Base-by-base conservation (phyloP, 2,797 vertebrate species). In the Lutjanus campechanus region DNA sequence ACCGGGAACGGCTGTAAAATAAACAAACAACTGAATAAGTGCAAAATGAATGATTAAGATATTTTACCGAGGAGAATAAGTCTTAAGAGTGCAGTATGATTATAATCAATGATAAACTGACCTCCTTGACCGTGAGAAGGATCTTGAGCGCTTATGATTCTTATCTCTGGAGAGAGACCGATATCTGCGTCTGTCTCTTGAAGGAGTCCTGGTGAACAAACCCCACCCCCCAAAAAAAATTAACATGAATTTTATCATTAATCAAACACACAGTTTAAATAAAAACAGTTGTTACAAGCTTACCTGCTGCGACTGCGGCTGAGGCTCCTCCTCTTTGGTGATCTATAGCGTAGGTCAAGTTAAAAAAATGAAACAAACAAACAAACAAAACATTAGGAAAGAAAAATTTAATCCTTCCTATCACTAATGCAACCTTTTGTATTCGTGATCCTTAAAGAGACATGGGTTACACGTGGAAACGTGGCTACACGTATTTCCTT, bases 271-370 rank as follows among this genome's bases (percentile, higher is more conserved):
- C 2, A 17, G 8, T 41, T n/a, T 5, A 17, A 50, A 69, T 47
- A n/a, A 7, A 77, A 54, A n/a, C 4, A 1, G 12, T 36, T 47
- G 11, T 47, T 8, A 20, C 1, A 40, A 60, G 36, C 89, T 64
- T 95, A 99, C 98, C 98, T 97, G 97, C 97, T 99, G 85, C 97
- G 97, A 93, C 98, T 98, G 40, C 98, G 96, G 82, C 97, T 98
- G 69, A 97, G 96, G 94, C 97, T 99, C 94, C 96, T 97, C 94
- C 96, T 97, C 93, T 94, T 96, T 2, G 98, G 98, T 77, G 98
- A 99, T 96, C 98, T 99, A 95, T 40, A 67, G 50, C 75, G 53
- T 60, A 84, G 59, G 44, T 83, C 65, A 88, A 60, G 79, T 80
- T 60, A 19, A 66, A 77, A 76, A 73, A 65, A 16, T 12, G 5